Evolutionary conservation across 2,797 vertebrate genomes (phyloP).

Genomic region (Phataginus tricuspis): DNA sequence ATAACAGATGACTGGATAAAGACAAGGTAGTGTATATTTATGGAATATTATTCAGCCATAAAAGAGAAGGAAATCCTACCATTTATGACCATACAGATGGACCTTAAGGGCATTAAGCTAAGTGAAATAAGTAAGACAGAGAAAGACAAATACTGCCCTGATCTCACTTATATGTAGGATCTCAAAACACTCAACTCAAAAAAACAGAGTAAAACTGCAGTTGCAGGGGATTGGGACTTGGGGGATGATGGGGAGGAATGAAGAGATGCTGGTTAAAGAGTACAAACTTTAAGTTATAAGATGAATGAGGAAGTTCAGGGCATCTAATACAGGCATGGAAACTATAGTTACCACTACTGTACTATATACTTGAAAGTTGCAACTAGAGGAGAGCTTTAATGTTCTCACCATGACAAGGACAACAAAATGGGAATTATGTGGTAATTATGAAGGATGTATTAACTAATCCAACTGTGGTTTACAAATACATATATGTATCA

Average conservation of each 20-base stretch:
- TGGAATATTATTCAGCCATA: background rate
- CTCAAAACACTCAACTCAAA: background rate
- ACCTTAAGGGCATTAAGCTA: background rate
- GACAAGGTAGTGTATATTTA: background rate
- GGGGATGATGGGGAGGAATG: background rate
- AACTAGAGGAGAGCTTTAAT: background rate
- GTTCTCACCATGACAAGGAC: background rate
- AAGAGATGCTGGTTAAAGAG: background rate
- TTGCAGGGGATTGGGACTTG: background rate
- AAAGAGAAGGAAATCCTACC: background rate
- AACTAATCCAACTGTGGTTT: background rate
- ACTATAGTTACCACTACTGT: background rate
- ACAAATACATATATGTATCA: background rate
- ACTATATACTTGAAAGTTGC: background rate
- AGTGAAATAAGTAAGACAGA: background rate
- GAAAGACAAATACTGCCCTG: background rate
- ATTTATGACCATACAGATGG: background rate
- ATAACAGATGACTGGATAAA: background rate
- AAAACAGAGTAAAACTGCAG: background rate
- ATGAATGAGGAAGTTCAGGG: background rate
- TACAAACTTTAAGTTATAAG: background rate
- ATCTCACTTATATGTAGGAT: background rate
- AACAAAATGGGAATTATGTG: background rate
- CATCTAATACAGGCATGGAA: background rate
- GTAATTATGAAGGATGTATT: background rate